phyloP scores from a whole-genome alignment of 2,888 invertebrate species.

The Homarus gammarus region DNA sequence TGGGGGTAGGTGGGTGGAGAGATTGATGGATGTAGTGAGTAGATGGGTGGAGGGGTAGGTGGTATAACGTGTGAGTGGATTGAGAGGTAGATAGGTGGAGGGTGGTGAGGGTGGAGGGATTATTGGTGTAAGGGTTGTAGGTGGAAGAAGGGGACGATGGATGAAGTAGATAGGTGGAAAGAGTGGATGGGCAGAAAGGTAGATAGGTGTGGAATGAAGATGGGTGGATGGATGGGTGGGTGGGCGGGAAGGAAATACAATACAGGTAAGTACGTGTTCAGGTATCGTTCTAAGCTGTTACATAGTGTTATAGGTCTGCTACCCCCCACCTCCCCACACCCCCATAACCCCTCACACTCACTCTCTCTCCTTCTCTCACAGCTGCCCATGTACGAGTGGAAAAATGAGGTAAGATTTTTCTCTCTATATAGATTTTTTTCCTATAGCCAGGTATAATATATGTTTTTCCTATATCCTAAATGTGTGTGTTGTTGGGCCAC shows the following conservation, averaged over 20 bases:
- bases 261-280: no score
- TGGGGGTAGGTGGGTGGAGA: no score
- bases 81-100: background rate
- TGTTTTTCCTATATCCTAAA: no score
- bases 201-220: background rate
- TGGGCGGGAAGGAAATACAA: no score
- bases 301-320: background rate
- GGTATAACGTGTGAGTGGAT: no score
- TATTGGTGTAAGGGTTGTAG: background rate
- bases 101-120: background rate
- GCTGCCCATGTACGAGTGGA: slow-evolving; percentile 69
- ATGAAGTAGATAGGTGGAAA: background rate
- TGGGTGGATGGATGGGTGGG: background rate
- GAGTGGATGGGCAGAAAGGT: no score
- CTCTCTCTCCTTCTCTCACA: slow-evolving; percentile 20
- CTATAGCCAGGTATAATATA: no score
- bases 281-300: no score
- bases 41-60: no score
- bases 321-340: background rate
- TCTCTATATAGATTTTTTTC: no score
- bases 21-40: background rate
- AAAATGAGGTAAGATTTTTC: slow-evolving; percentile 54
- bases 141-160: background rate
- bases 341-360: background rate
- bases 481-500: no score